These are phyloP conservation scores for Proales similis DNA, from an alignment of 1,140 invertebrate genomes.

Conservation along the genomic window DNA sequence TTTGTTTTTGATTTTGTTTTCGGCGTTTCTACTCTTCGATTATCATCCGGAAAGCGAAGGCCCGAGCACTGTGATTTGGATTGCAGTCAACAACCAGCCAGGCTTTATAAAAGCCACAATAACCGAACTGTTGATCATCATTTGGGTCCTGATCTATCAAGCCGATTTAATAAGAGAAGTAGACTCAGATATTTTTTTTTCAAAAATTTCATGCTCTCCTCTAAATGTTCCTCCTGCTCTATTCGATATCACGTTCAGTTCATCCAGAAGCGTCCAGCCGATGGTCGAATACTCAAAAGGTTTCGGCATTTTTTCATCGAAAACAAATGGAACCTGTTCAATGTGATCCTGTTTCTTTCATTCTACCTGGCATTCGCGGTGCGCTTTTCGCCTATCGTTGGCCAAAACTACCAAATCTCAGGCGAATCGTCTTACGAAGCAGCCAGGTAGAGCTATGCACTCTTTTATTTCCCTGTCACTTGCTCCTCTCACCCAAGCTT, in stretches of 20 bases:
- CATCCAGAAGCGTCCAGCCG: conserved; percentile 21
- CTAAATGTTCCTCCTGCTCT: not conserved
- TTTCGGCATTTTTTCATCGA: conserved; percentile 15
- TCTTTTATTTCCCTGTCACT: not conserved
- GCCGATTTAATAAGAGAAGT: conserved; percentile 29
- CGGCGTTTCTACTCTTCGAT: conserved; percentile 29
- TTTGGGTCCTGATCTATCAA: conserved; percentile 36
- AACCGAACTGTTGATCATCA: conserved; percentile 23
- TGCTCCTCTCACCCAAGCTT: not conserved
- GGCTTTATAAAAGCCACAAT: conserved; percentile 34
- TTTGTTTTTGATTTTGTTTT: conserved; percentile 23
- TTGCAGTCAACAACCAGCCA: conserved; percentile 15
- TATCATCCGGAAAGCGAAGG: conserved; percentile 29
- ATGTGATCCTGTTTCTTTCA: conserved; percentile 26
- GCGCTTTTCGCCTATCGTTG: conserved; percentile 33
- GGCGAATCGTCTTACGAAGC: conserved; percentile 22
- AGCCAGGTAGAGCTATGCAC: not conserved
- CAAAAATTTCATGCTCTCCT: too few relatives aligned
- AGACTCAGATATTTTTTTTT: too few relatives aligned
- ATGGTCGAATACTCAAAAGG: not conserved
- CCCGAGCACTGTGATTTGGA: conserved; percentile 12
- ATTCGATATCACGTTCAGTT: not conserved
- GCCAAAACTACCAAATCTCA: conserved; percentile 12
- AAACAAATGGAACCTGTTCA: conserved; percentile 36
- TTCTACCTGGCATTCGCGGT: conserved; percentile 30